A percentile compares a stretch with the other conserved stretches of the same genome.
Conservation (phyloP, 2,888 invertebrate species). For the Brenthis hecate region DNA sequence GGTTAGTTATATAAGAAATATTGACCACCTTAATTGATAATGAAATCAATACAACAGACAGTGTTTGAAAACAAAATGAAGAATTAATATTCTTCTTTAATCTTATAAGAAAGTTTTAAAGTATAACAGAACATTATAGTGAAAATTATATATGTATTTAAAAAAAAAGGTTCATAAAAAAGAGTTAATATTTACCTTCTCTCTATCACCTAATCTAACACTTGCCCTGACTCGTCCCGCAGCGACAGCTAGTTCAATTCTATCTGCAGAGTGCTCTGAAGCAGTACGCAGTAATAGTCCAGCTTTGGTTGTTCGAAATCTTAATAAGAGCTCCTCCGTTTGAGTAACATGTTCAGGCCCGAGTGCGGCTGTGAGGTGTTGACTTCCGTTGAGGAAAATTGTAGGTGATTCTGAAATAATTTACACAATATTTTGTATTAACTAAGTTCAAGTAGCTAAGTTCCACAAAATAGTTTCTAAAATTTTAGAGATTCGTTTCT, state of each 20-base stretch:
- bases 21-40: too few relatives aligned
- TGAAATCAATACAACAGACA: too few relatives aligned
- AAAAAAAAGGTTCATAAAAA: background rate
- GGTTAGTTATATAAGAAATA: too few relatives aligned
- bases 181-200: slow-evolving; percentile 83
- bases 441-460: too few relatives aligned
- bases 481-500: too few relatives aligned
- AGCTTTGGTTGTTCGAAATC: slow-evolving; percentile 92
- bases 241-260: slow-evolving; percentile 92
- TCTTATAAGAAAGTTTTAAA: background rate
- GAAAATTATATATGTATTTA: background rate
- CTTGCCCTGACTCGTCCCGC: slow-evolving; percentile 92
- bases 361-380: slow-evolving; percentile 90
- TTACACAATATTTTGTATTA: background rate
- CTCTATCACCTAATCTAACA: slow-evolving; percentile 90
- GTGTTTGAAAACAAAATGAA: too few relatives aligned
- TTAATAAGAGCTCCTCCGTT: slow-evolving; percentile 93
- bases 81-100: too few relatives aligned
- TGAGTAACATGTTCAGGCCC: slow-evolving; percentile 91
- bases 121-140: background rate
- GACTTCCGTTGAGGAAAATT: slow-evolving; percentile 93
- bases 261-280: slow-evolving; percentile 89
- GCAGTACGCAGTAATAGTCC: slow-evolving; percentile 90
- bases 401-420: slow-evolving; percentile 90
- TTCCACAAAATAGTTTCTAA: background rate